Conservation (phyloP, 2,888 invertebrate species). For the Parasteatoda lunata region DNA sequence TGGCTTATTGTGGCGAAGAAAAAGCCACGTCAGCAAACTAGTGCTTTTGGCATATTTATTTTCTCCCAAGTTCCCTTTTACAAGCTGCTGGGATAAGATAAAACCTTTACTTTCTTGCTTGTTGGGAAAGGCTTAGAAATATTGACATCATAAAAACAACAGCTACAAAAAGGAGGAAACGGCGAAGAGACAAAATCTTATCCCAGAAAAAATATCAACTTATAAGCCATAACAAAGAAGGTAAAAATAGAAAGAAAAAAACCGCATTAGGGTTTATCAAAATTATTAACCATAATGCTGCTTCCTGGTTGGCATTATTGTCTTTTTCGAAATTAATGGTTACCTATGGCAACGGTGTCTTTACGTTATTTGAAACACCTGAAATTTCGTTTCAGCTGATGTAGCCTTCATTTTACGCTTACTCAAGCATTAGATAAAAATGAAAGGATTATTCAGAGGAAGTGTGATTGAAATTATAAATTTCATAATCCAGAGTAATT, state of each 20-base stretch:
- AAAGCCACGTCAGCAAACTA: conserved; percentile 23
- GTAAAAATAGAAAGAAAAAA: neutral
- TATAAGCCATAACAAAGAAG: neutral
- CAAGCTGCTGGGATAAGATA: conserved; percentile 51
- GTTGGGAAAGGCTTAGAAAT: conserved; percentile 28
- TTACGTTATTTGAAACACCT: no score
- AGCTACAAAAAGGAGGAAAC: conserved; percentile 4
- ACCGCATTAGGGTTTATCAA: conserved; percentile 6
- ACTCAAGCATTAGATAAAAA: no score
- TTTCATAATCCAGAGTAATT: no score
- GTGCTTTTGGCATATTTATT: conserved; percentile 40
- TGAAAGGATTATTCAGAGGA: no score
- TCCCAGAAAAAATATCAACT: conserved; percentile 3
- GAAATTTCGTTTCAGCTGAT: no score
- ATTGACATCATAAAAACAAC: conserved; percentile 31
- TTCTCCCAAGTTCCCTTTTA: conserved; percentile 28
- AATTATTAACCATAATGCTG: conserved; percentile 24
- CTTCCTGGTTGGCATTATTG: conserved; percentile 12
- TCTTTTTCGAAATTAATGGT: conserved; percentile 28
- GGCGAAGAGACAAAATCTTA: conserved; percentile 12
- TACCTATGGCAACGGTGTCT: conserved; percentile 8
- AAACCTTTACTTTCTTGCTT: conserved; percentile 24
- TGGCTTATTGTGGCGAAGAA: conserved; percentile 23
- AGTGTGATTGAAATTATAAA: no score
- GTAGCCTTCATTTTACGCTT: no score